phyloP scores from a whole-genome alignment of 2,888 invertebrate genomes.

The Euplagia quadripunctaria region DNA sequence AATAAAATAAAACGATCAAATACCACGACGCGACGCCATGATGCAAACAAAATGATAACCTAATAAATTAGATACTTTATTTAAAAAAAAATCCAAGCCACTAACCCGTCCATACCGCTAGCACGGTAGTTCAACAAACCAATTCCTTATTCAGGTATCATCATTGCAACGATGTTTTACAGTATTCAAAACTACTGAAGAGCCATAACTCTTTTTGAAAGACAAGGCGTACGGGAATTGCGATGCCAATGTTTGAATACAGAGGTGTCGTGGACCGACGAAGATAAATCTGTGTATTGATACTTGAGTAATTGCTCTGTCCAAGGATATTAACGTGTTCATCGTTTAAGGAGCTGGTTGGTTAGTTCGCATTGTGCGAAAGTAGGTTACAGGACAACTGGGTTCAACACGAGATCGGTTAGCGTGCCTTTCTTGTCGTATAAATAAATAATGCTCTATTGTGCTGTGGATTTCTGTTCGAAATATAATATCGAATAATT shows the following conservation, averaged over 20 bases:
- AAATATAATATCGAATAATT: conserved; percentile 2
- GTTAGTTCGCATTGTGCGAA: conserved; percentile 40
- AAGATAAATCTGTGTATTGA: conserved; percentile 58
- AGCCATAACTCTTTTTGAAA: conserved; percentile 51
- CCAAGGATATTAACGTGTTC: conserved; percentile 46
- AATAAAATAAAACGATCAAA: background rate
- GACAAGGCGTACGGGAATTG: conserved; percentile 53
- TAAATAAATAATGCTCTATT: conserved; percentile 20
- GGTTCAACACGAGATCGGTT: conserved; percentile 5
- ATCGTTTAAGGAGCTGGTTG: conserved; percentile 37
- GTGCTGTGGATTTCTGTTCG: background rate
- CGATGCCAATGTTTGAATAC: conserved; percentile 56
- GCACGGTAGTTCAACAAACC: background rate
- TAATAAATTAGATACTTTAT: too few species aligned
- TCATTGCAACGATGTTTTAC: conserved; percentile 35
- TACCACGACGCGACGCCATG: too few species aligned
- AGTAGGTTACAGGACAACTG: conserved; percentile 38
- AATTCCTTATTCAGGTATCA: conserved; percentile 13
- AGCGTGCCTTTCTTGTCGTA: conserved; percentile 14
- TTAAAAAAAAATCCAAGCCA: too few species aligned
- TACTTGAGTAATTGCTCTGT: conserved; percentile 52
- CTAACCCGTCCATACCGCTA: background rate
- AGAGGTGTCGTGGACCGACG: conserved; percentile 47
- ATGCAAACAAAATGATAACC: background rate
- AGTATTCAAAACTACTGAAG: conserved; percentile 40